Percentiles rank a stretch among this genome's conserved stretches.
phyloP scores from a whole-genome alignment of 92 coral and sea anemone species.

The Ricordea florida region DNA sequence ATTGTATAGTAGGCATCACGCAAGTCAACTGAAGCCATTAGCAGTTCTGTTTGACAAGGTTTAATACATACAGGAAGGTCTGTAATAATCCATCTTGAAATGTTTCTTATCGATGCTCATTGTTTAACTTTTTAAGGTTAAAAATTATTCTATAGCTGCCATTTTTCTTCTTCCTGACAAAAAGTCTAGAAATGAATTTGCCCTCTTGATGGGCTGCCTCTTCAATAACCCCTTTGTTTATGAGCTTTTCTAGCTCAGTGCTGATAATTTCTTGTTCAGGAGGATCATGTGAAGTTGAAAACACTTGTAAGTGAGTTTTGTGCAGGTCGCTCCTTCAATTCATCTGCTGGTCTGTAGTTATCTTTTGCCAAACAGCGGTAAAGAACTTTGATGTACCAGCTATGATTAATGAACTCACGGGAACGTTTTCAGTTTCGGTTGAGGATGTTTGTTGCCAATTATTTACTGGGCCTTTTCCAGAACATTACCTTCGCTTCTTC shows the following conservation, averaged over 20 bases:
- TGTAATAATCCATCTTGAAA: conserved; percentile 69
- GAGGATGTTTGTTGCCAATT: no score
- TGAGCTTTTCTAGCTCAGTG: conserved; percentile 7
- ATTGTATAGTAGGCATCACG: conserved; percentile 60
- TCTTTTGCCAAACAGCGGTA: no score
- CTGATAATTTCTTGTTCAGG: conserved; percentile 17
- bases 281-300: no score
- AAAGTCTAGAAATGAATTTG: conserved; percentile 44
- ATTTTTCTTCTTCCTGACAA: conserved; percentile 49
- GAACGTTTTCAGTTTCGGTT: no score
- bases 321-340: no score
- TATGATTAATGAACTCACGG: no score
- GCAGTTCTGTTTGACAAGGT: conserved; percentile 11
- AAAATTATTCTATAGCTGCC: conserved; percentile 39
- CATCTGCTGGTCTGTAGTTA: no score
- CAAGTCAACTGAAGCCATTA: conserved; percentile 58
- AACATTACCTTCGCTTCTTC: no score
- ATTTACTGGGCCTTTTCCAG: no score
- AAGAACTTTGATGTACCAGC: no score
- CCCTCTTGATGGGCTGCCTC: conserved; percentile 10
- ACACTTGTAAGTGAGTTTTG: no score
- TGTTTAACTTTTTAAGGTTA: conserved; percentile 40
- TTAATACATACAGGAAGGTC: conserved; percentile 22
- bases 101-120: conserved; percentile 33
- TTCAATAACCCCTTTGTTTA: conserved; percentile 38